Base-by-base conservation (phyloP, 2,888 invertebrate species). In the Acheta domesticus region DNA sequence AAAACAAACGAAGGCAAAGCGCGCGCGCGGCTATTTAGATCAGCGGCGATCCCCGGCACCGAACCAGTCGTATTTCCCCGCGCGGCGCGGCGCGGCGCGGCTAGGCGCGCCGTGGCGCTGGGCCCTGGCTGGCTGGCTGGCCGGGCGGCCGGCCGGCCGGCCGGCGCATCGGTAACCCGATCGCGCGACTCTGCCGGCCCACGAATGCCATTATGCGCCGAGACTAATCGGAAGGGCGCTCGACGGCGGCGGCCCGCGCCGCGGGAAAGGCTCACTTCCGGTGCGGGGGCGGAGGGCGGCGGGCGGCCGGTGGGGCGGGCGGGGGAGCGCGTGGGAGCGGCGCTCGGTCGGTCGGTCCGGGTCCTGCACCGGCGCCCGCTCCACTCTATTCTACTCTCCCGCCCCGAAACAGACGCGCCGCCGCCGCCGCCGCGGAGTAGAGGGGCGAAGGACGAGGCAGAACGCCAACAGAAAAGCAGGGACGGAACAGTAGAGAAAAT, bases 151-250 rank as follows among this genome's bases (percentile, higher is more conserved):
- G 23, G 23, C 23, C 2, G 23, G 23, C 23, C 5, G 36, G 36
- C 36, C 8, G 62, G 62, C 62, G 16, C 62, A 62, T 62, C 62
- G 14, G 62, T 62, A 62, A 62, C 62, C 5, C n/a, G 62, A 62
- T 62, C 62, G n/a, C 62, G 62, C 62, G 62, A 62, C 62, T 62
- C 62, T 19, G 62, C 16, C 62, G 62, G 62, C 62, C 62, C 62
- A 19, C 62, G 62, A 62, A 62, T 62, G n/a, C 62, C 62, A 62
- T 62, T 62, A 62, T 19, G 62, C 14, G 62, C 62, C 62, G 62
- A 62, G 62, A 62, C 62, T 14, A 62, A 62, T 62, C 62, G 62
- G 62, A 62, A 62, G 62, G n/a, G 62, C 62, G n/a, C 62, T 62
- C 62, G 62, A 4, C n/a, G 62, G 14, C 62, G 36, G 36, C 36